phyloP scores from a whole-genome alignment of 2,888 invertebrate genomes.

The Eilema caniola region DNA sequence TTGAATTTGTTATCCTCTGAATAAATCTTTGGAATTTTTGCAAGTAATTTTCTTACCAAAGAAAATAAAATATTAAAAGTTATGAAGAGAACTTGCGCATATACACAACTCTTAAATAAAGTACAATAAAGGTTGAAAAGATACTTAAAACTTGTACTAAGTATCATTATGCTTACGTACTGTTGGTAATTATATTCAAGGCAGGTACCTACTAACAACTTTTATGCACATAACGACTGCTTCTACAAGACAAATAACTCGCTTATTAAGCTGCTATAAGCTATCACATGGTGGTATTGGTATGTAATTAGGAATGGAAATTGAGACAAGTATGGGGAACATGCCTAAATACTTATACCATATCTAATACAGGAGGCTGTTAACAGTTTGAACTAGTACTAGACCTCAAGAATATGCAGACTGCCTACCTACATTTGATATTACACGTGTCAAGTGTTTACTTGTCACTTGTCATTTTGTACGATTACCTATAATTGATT shows the following conservation, averaged over 20 bases:
- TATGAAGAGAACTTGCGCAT: background rate
- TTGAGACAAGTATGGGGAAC: too few relatives aligned
- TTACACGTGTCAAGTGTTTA: background rate
- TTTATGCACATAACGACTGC: background rate
- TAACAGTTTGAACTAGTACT: background rate
- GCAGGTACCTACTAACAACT: background rate
- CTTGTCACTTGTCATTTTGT: background rate
- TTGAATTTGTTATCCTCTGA: constrained; percentile 1
- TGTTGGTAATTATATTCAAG: background rate
- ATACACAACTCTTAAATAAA: background rate
- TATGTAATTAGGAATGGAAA: background rate
- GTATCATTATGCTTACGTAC: background rate
- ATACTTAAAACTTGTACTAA: background rate
- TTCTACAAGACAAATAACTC: background rate
- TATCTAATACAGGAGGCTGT: background rate
- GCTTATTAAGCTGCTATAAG: too few relatives aligned
- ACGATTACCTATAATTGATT: constrained; percentile 6
- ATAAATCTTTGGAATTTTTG: background rate
- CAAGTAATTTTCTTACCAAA: background rate
- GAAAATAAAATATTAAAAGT: background rate
- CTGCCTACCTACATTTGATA: background rate
- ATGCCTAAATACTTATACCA: background rate
- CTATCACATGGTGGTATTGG: too few relatives aligned
- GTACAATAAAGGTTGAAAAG: background rate
- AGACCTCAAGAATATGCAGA: background rate